phyloP scores from a whole-genome alignment of 2,113 vertebrate species.

The Regulus satrapa region DNA sequence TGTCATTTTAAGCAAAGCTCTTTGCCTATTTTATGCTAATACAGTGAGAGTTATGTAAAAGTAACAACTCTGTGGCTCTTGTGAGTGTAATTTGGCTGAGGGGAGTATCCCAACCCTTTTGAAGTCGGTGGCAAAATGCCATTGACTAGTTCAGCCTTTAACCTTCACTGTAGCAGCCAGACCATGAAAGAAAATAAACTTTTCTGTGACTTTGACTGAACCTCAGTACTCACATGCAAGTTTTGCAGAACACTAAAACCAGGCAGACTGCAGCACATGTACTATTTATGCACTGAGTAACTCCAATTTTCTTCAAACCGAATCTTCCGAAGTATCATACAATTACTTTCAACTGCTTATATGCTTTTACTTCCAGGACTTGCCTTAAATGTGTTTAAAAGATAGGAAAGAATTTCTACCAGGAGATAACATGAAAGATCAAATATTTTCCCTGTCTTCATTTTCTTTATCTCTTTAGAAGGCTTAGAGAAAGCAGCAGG shows the following conservation, averaged over 20 bases:
- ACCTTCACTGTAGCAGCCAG: neutral
- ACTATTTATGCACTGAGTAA: neutral
- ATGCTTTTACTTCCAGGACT: slow-evolving; percentile 3
- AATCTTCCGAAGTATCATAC: neutral
- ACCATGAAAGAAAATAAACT: neutral
- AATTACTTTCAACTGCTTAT: slow-evolving; percentile 9
- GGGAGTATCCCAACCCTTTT: neutral
- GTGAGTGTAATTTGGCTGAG: neutral
- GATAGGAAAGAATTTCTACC: slow-evolving; percentile 31
- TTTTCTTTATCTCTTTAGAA: slow-evolving; percentile 44
- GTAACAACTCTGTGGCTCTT: neutral
- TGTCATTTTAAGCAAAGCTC: neutral
- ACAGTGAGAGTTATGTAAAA: neutral
- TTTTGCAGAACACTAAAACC: neutral
- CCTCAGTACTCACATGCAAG: neutral
- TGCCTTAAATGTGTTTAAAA: slow-evolving; percentile 33
- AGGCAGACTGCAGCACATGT: neutral
- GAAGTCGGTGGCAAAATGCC: neutral
- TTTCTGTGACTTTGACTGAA: neutral
- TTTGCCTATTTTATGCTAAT: neutral
- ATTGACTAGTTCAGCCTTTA: neutral
- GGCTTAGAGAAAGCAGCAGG: slow-evolving; percentile 14
- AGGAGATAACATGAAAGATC: slow-evolving; percentile 20
- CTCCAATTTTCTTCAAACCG: slow-evolving; percentile 29
- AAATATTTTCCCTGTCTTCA: slow-evolving; percentile 16